Evolutionary conservation across 2,888 invertebrate genomes (phyloP).

Genomic region (Eurytoma californica): DNA sequence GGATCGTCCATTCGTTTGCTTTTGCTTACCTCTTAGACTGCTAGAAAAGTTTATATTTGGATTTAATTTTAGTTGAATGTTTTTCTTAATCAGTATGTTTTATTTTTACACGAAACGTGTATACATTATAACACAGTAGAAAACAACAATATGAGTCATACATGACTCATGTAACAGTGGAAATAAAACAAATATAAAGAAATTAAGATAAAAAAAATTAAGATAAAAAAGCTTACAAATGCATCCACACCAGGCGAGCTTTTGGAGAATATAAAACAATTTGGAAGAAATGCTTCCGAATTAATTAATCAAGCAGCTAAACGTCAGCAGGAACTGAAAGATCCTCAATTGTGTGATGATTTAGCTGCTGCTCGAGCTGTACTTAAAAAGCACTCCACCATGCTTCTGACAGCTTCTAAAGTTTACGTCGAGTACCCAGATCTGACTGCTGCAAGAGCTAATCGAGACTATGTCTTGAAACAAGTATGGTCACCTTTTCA

Average conservation of each 20-base stretch:
- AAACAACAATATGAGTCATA: no score
- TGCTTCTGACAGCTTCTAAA: conserved; percentile 96
- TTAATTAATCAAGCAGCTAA: conserved; percentile 91
- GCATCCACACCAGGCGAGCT: conserved; percentile 96
- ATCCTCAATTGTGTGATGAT: conserved; percentile 93
- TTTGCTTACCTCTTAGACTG: no score
- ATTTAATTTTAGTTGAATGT: no score
- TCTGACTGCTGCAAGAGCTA: conserved; percentile 95
- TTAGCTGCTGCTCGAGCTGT: conserved; percentile 96
- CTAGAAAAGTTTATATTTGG: no score
- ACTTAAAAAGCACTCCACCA: conserved; percentile 97
- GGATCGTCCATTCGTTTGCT: no score
- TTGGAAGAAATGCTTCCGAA: conserved; percentile 89
- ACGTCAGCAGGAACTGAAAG: conserved; percentile 92
- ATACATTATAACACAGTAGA: no score
- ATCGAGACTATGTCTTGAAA: conserved; percentile 95
- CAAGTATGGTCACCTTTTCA: conserved; percentile 76
- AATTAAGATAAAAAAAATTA: no score
- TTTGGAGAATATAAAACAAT: conserved; percentile 90
- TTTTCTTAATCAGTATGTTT: no score
- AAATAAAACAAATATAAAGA: no score
- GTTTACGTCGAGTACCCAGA: conserved; percentile 99
- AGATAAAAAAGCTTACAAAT: conserved; percentile 91
- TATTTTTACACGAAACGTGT: no score
- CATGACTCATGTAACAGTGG: no score